Evolutionary conservation across 2,888 invertebrate species (phyloP).

Genomic region (Chalcis sispes): DNA sequence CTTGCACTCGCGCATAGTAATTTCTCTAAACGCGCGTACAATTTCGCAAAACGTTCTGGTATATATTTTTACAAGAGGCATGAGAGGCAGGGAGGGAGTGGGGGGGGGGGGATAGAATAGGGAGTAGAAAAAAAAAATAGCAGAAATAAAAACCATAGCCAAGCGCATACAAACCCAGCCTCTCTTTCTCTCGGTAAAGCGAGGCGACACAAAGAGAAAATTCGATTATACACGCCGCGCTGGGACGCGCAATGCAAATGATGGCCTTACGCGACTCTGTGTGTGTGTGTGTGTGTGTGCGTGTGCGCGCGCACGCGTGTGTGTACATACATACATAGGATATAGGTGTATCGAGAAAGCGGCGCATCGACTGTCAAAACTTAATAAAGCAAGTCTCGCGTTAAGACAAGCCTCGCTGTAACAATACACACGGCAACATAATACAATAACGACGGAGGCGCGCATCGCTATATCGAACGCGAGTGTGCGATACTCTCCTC

Average conservation of each 20-base stretch:
- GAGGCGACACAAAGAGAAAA: slow-evolving; percentile 8
- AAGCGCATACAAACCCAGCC: neutral
- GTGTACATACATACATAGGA: no score
- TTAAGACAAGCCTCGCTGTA: no score
- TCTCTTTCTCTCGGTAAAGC: no score
- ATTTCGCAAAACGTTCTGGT: slow-evolving; percentile 20
- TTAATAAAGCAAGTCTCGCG: slow-evolving; percentile 14
- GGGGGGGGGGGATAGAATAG: no score
- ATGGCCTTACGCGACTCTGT: no score
- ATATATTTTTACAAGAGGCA: neutral
- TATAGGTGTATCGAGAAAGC: neutral
- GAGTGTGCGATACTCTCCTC: neutral
- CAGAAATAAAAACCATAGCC: no score
- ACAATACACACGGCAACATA: no score
- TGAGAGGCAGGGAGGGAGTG: no score
- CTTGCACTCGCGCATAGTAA: no score
- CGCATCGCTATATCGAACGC: neutral
- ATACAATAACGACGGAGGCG: neutral
- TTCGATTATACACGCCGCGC: slow-evolving; percentile 6
- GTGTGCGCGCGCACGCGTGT: no score
- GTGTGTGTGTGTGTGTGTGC: no score
- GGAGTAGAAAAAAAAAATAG: no score
- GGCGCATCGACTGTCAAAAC: slow-evolving; percentile 31
- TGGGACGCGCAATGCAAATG: slow-evolving; percentile 15
- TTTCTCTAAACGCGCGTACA: neutral